Evolutionary conservation across 2,888 invertebrate genomes (phyloP).

Genomic region (Hyposoter didymator): DNA sequence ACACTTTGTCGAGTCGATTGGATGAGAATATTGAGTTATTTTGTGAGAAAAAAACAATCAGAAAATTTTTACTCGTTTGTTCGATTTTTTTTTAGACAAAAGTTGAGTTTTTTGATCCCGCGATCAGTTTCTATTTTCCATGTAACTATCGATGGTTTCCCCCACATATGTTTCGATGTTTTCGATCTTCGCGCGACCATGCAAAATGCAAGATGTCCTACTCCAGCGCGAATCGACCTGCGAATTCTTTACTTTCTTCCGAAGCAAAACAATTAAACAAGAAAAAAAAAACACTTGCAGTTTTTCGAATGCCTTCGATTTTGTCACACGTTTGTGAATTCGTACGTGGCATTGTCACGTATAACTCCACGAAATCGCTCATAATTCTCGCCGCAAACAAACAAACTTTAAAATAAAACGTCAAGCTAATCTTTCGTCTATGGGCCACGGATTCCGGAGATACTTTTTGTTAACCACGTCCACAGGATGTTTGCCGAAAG

Average conservation of each 20-base stretch:
- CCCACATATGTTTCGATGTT: not conserved
- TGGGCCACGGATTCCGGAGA: not conserved
- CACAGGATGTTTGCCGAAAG: not conserved
- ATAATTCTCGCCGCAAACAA: not conserved
- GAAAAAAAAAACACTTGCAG: not conserved
- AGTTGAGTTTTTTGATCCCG: not conserved
- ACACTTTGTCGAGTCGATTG: not conserved
- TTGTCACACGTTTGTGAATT: constrained; percentile 3
- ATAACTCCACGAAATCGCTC: not conserved
- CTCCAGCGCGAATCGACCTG: not conserved
- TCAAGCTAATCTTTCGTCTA: not conserved
- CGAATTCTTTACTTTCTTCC: not conserved
- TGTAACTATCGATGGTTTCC: not conserved
- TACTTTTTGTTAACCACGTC: not conserved
- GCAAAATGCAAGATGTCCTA: not conserved
- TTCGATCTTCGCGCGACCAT: not conserved
- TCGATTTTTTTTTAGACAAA: not conserved
- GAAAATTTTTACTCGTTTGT: not conserved
- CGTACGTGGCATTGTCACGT: not conserved
- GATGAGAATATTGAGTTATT: not conserved
- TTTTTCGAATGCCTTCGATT: not conserved
- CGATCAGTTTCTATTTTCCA: not conserved
- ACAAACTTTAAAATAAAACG: not conserved
- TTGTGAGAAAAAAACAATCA: not conserved
- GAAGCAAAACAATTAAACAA: not conserved